A percentile compares a stretch with the other conserved stretches of the same genome.
These are phyloP conservation scores for Copsychus sechellarum DNA, from an alignment of 2,113 vertebrate genomes.

Conservation along the genomic window DNA sequence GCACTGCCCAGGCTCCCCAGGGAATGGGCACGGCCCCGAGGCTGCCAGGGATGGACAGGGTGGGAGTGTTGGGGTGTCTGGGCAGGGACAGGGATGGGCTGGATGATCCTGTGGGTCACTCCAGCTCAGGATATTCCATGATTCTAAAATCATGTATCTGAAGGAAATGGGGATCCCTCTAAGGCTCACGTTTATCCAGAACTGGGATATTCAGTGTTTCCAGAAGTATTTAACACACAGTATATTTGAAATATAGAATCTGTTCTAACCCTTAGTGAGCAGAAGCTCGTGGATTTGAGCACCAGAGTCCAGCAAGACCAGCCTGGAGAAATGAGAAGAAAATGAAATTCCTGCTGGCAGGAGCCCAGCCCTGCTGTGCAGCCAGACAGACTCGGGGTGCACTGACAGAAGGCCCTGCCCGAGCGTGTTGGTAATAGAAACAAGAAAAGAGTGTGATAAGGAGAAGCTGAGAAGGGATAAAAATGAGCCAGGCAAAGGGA, in stretches of 20 bases:
- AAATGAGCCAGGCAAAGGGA: constrained; percentile 8
- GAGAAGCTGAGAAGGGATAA: constrained; percentile 34
- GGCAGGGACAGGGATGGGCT: fast-evolving
- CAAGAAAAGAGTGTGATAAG: constrained; percentile 26
- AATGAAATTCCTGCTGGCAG: not conserved
- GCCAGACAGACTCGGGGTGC: not conserved
- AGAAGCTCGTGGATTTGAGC: not conserved
- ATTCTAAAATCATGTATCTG: not conserved
- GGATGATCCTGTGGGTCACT: fast-evolving
- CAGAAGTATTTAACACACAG: not conserved
- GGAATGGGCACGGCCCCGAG: no score
- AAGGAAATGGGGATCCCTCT: not conserved
- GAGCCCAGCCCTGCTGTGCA: not conserved
- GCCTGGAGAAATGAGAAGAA: not conserved
- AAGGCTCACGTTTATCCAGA: not conserved
- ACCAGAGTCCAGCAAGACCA: not conserved
- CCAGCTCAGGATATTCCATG: fast-evolving
- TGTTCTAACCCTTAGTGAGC: not conserved
- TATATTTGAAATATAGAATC: not conserved
- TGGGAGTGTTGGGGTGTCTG: not conserved
- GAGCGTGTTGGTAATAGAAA: not conserved
- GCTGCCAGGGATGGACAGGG: not conserved
- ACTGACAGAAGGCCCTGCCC: not conserved
- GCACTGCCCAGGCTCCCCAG: not conserved
- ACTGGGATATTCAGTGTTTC: not conserved